Percentiles rank a stretch among this genome's conserved stretches.
phyloP scores from a whole-genome alignment of 2,113 vertebrate genomes.

The Eupsittula cactorum region DNA sequence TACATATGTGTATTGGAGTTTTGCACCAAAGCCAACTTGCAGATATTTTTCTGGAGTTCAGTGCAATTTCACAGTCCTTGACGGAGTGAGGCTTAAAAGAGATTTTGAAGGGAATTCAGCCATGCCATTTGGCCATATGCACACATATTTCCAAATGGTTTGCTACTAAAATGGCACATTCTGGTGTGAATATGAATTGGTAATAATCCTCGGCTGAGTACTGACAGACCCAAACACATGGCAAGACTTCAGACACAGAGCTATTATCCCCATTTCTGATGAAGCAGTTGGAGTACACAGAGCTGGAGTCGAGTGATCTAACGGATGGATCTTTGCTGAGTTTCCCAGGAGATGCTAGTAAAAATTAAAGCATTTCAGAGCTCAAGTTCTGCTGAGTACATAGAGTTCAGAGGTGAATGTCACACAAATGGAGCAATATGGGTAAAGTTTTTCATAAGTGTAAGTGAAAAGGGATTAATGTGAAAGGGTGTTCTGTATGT shows the following conservation, averaged over 20 bases:
- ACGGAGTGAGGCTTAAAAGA: not conserved
- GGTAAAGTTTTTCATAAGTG: not conserved
- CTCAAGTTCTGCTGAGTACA: not conserved
- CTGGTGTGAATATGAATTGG: not conserved
- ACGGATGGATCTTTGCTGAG: not conserved
- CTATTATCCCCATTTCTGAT: not conserved
- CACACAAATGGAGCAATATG: not conserved
- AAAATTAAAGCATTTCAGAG: not conserved
- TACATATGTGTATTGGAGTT: not conserved
- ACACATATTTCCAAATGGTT: not conserved
- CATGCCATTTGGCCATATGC: not conserved
- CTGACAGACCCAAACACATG: accelerated
- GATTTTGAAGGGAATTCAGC: not conserved
- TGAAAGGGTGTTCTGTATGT: not conserved
- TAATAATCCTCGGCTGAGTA: not conserved
- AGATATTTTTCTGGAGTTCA: not conserved
- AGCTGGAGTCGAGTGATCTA: not conserved
- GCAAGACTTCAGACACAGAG: not conserved
- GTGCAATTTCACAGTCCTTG: not conserved
- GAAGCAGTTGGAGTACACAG: not conserved
- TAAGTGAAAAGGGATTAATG: not conserved
- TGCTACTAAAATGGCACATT: not conserved
- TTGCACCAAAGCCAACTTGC: not conserved
- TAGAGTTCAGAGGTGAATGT: not conserved
- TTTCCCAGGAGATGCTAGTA: not conserved